phyloP scores from a whole-genome alignment of 1,140 invertebrate species.

The Adoxophyes honmai region DNA sequence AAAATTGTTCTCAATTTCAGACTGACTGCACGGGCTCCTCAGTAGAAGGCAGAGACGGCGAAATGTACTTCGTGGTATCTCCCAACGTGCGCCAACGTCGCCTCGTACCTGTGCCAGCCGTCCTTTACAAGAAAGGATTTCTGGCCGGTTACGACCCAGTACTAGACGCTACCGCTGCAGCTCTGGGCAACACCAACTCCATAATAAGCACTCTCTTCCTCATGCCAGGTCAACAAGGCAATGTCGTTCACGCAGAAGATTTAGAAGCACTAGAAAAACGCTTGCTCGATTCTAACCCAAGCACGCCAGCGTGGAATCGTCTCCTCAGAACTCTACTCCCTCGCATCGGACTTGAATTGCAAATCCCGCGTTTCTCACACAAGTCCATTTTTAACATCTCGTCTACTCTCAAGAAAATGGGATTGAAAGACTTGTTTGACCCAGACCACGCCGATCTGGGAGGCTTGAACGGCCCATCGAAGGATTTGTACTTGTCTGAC shows the following conservation, averaged over 20 bases:
- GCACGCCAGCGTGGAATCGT: constrained; percentile 85
- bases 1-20: constrained; percentile 65
- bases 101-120: constrained; percentile 88
- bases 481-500: constrained; percentile 87
- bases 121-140: constrained; percentile 85
- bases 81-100: constrained; percentile 87
- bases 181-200: constrained; percentile 83
- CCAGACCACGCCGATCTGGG: constrained; percentile 85
- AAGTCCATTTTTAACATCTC: constrained; percentile 88
- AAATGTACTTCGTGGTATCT: constrained; percentile 90
- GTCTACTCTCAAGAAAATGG: constrained; percentile 86
- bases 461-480: constrained; percentile 84
- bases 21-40: constrained; percentile 86
- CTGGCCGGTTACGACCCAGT: constrained; percentile 89
- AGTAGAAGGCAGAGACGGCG: constrained; percentile 85
- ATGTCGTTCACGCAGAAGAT: constrained; percentile 85
- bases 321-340: constrained; percentile 84
- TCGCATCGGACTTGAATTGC: constrained; percentile 85
- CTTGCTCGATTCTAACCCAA: constrained; percentile 81
- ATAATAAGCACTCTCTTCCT: constrained; percentile 87
- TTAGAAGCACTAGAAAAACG: constrained; percentile 84
- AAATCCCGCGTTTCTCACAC: constrained; percentile 90
- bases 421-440: constrained; percentile 86
- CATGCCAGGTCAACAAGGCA: constrained; percentile 87
- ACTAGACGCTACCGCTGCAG: constrained; percentile 88